A percentile compares a stretch with the other conserved stretches of the same genome.
These are phyloP conservation scores for Sialia sialis DNA, from an alignment of 2,113 vertebrate genomes.

Conservation along the genomic window DNA sequence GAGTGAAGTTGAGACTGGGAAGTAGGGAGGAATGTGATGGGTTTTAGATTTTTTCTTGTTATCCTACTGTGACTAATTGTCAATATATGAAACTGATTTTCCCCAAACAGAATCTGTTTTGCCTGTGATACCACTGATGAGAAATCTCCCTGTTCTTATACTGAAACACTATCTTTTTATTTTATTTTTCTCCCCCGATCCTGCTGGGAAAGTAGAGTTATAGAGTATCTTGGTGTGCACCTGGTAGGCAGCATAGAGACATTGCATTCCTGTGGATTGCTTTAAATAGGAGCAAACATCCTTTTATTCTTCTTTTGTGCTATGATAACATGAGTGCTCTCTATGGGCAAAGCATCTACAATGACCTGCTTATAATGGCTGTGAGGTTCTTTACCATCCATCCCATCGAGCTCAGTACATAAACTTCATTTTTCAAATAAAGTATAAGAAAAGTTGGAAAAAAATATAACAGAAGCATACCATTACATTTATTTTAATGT, in stretches of 20 bases:
- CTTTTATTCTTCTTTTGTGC: neutral
- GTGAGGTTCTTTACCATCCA: neutral
- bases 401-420: neutral
- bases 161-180: rapidly evolving
- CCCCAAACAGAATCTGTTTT: neutral
- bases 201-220: neutral
- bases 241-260: neutral
- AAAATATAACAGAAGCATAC: neutral
- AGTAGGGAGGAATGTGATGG: rapidly evolving
- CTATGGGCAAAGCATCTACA: neutral
- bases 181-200: neutral
- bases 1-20: neutral
- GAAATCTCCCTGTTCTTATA: neutral
- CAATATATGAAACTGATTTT: neutral
- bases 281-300: neutral
- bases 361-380: neutral
- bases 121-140: rapidly evolving
- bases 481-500: neutral
- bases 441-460: neutral
- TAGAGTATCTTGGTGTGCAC: neutral
- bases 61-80: neutral
- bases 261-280: neutral
- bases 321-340: neutral
- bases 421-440: neutral
- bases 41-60: neutral